These are phyloP conservation scores for Gymnoscelis rufifasciata DNA, from an alignment of 2,888 invertebrate genomes.

Conservation along the genomic window DNA sequence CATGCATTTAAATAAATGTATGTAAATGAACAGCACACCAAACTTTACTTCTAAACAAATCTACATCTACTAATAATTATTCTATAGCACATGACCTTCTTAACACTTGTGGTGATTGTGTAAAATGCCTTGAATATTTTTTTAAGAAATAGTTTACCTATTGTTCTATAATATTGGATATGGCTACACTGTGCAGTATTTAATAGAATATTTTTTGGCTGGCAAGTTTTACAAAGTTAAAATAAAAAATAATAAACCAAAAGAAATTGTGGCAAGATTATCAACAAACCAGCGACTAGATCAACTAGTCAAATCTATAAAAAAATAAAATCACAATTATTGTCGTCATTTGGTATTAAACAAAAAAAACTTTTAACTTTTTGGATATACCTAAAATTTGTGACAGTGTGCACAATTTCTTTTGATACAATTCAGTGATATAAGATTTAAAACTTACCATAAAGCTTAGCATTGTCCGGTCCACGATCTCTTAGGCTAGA, in stretches of 20 bases:
- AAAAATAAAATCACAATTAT: too few species aligned
- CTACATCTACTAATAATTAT: constrained; percentile 2
- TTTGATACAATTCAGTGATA: background rate
- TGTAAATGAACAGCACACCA: constrained; percentile 10
- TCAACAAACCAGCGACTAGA: too few species aligned
- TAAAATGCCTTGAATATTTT: background rate
- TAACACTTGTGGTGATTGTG: background rate
- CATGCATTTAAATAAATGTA: constrained; percentile 28
- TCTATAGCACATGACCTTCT: background rate
- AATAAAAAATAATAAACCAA: background rate
- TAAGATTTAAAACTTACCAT: constrained; percentile 83
- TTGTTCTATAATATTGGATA: too few species aligned
- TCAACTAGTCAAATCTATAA: too few species aligned
- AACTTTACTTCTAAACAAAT: constrained; percentile 3
- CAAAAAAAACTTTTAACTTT: background rate
- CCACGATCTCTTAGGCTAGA: constrained; percentile 89
- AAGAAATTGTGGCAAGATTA: constrained; percentile 1
- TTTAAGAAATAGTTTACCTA: too few species aligned
- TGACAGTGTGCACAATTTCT: background rate
- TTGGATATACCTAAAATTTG: too few species aligned
- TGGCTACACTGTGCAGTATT: too few species aligned
- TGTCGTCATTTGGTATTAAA: too few species aligned
- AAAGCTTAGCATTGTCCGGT: constrained; percentile 89
- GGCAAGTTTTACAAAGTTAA: too few species aligned
- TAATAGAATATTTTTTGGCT: too few species aligned